Evolutionary conservation across 53 echinoderm and acorn worm species (phyloP).

Genomic region (Henricia sp.): DNA sequence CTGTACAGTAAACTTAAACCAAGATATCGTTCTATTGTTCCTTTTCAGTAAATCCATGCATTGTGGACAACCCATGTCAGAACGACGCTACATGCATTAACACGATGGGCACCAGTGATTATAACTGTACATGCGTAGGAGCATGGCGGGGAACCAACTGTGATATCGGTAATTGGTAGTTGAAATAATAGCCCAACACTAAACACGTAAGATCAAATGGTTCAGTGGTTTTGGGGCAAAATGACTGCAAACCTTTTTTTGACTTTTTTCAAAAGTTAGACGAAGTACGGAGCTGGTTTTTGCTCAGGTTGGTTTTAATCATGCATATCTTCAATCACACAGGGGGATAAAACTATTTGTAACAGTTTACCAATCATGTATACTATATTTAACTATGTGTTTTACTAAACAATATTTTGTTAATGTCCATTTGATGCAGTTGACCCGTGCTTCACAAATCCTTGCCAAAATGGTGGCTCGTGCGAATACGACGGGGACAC

Average conservation of each 20-base stretch:
- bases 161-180: slow-evolving; percentile 81
- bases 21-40: background rate
- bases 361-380: no score
- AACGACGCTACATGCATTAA: slow-evolving; percentile 79
- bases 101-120: slow-evolving; percentile 51
- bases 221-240: no score
- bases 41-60: slow-evolving; percentile 72
- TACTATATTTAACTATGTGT: no score
- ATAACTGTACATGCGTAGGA: slow-evolving; percentile 70
- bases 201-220: no score
- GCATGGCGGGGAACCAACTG: slow-evolving; percentile 83
- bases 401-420: background rate
- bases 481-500: slow-evolving; percentile 73
- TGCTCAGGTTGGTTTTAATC: no score
- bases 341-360: no score
- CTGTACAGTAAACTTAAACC: no score
- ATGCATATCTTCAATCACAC: no score
- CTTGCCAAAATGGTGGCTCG: slow-evolving; percentile 79
- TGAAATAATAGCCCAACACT: no score
- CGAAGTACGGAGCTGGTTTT: no score
- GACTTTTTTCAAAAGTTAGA: no score
- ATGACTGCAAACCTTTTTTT: no score
- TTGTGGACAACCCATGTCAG: slow-evolving; percentile 75
- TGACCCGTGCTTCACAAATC: slow-evolving; percentile 75
- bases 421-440: slow-evolving; percentile 35